A percentile compares a stretch with the other conserved stretches of the same genome.
Conservation (phyloP, 2,113 vertebrate species). For the Nycticebus coucang region DNA sequence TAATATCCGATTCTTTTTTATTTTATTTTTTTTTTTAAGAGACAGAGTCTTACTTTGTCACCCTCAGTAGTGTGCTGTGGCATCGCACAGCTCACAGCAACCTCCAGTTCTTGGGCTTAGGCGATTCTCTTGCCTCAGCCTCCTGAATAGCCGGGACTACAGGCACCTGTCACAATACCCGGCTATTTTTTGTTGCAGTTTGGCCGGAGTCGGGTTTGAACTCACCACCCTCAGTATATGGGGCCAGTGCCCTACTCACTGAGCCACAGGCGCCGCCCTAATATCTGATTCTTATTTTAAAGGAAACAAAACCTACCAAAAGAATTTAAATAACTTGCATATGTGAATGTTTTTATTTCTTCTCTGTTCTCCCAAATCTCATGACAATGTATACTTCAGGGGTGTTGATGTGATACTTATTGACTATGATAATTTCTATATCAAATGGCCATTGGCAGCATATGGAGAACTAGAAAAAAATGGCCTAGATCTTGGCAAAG, state of each 20-base stretch:
- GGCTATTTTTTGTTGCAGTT: no score
- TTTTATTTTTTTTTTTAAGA: background rate
- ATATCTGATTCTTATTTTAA: constrained; percentile 30
- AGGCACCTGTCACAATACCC: no score
- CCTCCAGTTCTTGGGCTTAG: no score
- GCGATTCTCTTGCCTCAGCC: no score
- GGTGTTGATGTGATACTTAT: background rate
- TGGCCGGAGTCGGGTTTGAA: no score
- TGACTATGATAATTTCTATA: background rate
- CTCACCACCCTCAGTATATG: no score
- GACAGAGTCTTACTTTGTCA: no score
- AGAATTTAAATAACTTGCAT: constrained; percentile 19
- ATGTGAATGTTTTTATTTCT: background rate
- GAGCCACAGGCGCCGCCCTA: background rate
- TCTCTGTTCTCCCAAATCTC: background rate
- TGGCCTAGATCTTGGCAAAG: background rate
- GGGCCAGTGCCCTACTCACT: no score
- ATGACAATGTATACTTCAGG: background rate
- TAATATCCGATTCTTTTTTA: constrained; percentile 18
- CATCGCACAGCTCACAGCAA: no score
- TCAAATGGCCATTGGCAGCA: background rate
- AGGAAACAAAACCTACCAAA: background rate
- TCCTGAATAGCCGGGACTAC: no score
- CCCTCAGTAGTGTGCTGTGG: no score
- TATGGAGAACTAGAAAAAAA: constrained; percentile 40